These are phyloP conservation scores for Parascotia fuliginaria DNA, from an alignment of 2,888 invertebrate genomes.

Conservation along the genomic window DNA sequence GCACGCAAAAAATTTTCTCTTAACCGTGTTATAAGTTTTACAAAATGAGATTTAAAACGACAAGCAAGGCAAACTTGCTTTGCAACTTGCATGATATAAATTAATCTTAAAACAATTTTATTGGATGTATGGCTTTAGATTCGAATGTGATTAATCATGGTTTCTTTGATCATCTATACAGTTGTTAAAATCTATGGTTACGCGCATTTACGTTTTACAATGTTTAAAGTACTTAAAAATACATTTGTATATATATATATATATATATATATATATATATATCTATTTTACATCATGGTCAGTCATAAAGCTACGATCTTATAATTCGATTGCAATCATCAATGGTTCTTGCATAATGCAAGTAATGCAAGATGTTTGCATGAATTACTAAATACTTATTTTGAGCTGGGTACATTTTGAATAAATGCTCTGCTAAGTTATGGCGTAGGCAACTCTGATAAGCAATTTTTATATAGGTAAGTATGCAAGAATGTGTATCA, in stretches of 20 bases:
- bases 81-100: not conserved
- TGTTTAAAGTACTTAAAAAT: slow-evolving; percentile 21
- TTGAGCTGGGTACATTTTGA: not conserved
- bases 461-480: not conserved
- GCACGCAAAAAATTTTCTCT: not conserved
- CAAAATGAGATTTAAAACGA: too few relatives aligned
- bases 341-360: slow-evolving; percentile 1
- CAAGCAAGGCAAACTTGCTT: not conserved
- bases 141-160: not conserved
- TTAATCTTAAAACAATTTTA: not conserved
- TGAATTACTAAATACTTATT: not conserved
- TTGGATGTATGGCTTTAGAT: not conserved
- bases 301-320: slow-evolving; percentile 24
- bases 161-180: not conserved
- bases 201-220: slow-evolving; percentile 12
- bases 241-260: too few relatives aligned
- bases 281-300: slow-evolving; percentile 35
- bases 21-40: too few relatives aligned
- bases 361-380: not conserved
- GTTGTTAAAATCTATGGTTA: slow-evolving; percentile 2
- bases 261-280: slow-evolving; percentile 6
- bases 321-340: slow-evolving; percentile 1
- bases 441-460: not conserved
- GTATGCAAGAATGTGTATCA: slow-evolving; percentile 1
- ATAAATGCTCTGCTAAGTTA: not conserved